Percentiles rank a stretch among this genome's conserved stretches.
Conservation (phyloP, 2,113 vertebrate species). For the Sigmodon hispidus region DNA sequence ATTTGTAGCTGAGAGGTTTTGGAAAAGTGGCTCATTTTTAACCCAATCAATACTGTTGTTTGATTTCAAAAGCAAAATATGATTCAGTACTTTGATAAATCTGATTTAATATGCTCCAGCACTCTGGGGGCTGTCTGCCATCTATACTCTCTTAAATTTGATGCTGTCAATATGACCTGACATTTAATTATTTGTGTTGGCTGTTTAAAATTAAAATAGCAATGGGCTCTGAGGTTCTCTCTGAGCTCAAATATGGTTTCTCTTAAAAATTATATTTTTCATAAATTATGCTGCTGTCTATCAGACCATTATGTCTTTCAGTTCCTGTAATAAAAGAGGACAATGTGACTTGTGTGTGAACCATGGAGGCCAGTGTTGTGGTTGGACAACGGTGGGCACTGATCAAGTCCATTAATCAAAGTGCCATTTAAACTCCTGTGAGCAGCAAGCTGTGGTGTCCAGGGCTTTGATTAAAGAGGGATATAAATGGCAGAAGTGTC, state of each 20-base stretch:
- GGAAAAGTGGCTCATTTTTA: conserved; percentile 73
- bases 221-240: conserved; percentile 52
- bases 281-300: conserved; percentile 74
- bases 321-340: conserved; percentile 64
- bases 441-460: conserved; percentile 58
- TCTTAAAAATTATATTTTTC: conserved; percentile 72
- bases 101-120: conserved; percentile 62
- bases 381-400: conserved; percentile 49
- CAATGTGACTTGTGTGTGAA: conserved; percentile 59
- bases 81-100: conserved; percentile 62
- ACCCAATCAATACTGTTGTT: conserved; percentile 64
- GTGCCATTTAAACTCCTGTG: conserved; percentile 65
- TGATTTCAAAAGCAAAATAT: conserved; percentile 63
- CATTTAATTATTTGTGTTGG: conserved; percentile 75
- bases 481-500: conserved; percentile 60
- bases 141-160: conserved; percentile 68
- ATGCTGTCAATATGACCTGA: conserved; percentile 59
- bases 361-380: conserved; percentile 26
- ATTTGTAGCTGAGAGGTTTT: conserved; percentile 61
- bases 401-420: conserved; percentile 78
- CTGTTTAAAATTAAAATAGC: conserved; percentile 77
- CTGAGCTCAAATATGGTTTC: conserved; percentile 76
- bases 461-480: conserved; percentile 78
- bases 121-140: conserved; percentile 24
- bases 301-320: conserved; percentile 48